These are phyloP conservation scores for Odontesthes bonariensis DNA, from an alignment of 2,113 vertebrate species.

Conservation along the genomic window DNA sequence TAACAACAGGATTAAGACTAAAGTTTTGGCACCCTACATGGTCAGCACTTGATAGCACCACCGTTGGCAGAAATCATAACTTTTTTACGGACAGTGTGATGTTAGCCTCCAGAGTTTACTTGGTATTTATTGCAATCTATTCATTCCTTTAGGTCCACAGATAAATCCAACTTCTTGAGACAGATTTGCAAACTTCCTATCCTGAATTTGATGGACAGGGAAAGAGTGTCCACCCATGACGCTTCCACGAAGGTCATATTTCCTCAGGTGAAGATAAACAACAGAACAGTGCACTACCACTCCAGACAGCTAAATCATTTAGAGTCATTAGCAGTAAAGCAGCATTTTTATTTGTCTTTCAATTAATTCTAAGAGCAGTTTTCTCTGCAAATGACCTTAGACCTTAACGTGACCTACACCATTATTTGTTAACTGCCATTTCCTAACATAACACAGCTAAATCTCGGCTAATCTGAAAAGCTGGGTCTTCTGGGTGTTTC, in stretches of 20 bases:
- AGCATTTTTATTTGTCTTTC: neutral
- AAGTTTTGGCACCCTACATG: no score
- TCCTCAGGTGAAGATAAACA: neutral
- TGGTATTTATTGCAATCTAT: no score
- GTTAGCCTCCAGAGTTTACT: neutral
- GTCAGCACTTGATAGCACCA: no score
- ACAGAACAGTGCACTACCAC: no score
- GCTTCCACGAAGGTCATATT: neutral
- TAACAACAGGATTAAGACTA: no score
- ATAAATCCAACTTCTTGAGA: neutral
- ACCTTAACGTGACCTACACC: neutral
- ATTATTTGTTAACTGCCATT: neutral
- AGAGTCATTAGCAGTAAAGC: neutral
- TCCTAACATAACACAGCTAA: neutral
- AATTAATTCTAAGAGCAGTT: neutral
- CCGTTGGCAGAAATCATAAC: no score
- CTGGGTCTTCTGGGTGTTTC: neutral
- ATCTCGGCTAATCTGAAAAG: neutral
- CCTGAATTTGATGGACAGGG: neutral
- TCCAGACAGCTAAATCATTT: no score
- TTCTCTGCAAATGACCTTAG: neutral
- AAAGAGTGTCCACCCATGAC: neutral
- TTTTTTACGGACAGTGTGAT: no score
- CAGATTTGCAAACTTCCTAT: neutral
- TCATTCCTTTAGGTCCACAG: no score